Evolutionary conservation across 1,140 invertebrate genomes (phyloP).

Genomic region (Whitmania pigra): DNA sequence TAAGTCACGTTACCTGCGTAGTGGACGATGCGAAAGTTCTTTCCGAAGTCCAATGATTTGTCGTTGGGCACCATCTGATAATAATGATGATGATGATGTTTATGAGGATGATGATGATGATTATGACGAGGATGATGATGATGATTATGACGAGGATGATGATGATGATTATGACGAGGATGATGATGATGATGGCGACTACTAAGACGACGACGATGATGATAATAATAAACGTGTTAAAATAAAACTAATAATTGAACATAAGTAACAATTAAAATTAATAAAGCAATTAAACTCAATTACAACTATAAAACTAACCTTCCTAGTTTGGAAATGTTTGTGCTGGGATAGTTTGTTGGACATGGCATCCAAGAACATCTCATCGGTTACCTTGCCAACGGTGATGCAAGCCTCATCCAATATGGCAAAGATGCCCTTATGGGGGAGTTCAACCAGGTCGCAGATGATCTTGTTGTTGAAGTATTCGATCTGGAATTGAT

Average conservation of each 20-base stretch:
- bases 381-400: slow-evolving; percentile 76
- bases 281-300: too few relatives aligned
- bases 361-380: slow-evolving; percentile 77
- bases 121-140: slow-evolving; percentile 14
- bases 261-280: too few relatives aligned
- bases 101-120: neutral
- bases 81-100: slow-evolving; percentile 10
- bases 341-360: slow-evolving; percentile 70
- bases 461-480: slow-evolving; percentile 62
- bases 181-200: neutral
- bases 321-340: slow-evolving; percentile 75
- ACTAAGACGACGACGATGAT: too few relatives aligned
- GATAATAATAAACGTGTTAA: too few relatives aligned
- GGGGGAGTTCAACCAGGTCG: slow-evolving; percentile 62
- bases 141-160: slow-evolving; percentile 26
- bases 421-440: slow-evolving; percentile 52
- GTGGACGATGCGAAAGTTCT: slow-evolving; percentile 76
- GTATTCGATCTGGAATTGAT: slow-evolving; percentile 69
- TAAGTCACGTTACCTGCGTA: slow-evolving; percentile 85
- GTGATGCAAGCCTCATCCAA: slow-evolving; percentile 75
- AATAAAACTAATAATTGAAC: too few relatives aligned
- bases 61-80: slow-evolving; percentile 39
- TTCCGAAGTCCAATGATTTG: slow-evolving; percentile 46
- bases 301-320: slow-evolving; percentile 37
- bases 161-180: slow-evolving; percentile 17